Percentiles rank a stretch among this genome's conserved stretches.
Evolutionary conservation across 2,113 vertebrate genomes (phyloP).

Genomic region (Proteles cristata): DNA sequence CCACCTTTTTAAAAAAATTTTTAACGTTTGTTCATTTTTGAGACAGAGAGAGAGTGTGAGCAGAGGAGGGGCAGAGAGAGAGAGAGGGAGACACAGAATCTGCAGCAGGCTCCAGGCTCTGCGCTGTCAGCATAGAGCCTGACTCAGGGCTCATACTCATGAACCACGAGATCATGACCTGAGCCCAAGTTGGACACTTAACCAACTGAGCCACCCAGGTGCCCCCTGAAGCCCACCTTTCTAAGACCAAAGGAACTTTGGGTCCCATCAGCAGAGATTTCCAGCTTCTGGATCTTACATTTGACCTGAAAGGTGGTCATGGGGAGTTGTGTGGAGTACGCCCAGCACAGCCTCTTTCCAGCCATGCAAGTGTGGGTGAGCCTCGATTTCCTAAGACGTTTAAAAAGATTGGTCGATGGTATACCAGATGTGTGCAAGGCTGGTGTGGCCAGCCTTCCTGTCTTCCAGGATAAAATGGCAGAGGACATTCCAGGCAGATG

Average conservation of each 20-base stretch:
- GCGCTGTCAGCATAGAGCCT: too few relatives aligned
- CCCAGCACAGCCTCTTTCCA: background rate
- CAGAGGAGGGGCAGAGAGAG: too few relatives aligned
- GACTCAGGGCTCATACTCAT: too few relatives aligned
- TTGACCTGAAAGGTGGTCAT: background rate
- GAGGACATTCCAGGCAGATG: background rate
- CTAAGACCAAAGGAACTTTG: constrained; percentile 15
- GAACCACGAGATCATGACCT: too few relatives aligned
- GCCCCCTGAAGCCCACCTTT: background rate
- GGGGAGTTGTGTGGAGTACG: background rate
- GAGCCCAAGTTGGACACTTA: too few relatives aligned
- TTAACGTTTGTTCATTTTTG: too few relatives aligned
- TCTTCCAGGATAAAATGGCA: background rate
- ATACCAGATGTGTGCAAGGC: background rate
- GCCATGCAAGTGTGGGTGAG: background rate
- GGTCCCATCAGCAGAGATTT: background rate
- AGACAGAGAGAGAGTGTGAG: too few relatives aligned
- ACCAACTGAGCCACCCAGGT: too few relatives aligned
- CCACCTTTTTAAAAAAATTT: background rate
- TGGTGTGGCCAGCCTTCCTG: background rate
- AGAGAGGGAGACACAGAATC: too few relatives aligned
- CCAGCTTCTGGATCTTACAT: background rate
- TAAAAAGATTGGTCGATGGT: background rate
- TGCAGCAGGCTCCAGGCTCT: too few relatives aligned
- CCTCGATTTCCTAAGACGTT: background rate